Evolutionary conservation across 2,888 invertebrate genomes (phyloP), one percentile per base, ranked within the genome.

Genomic region (Xestia c-nigrum): DNA sequence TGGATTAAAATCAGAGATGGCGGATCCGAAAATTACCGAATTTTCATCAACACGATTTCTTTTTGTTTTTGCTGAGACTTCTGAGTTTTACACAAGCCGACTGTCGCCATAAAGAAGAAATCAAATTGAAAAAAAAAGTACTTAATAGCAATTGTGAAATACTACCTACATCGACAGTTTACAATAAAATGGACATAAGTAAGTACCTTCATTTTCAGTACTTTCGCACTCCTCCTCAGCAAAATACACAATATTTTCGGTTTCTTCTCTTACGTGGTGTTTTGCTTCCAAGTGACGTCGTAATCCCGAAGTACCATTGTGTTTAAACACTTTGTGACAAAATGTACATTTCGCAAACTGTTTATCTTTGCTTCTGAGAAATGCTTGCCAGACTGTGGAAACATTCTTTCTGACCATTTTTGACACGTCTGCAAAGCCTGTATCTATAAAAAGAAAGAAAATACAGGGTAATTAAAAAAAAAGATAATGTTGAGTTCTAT

Each of bases 361-460:
- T 72, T 47, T 77, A 55, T 81, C 83, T 31, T 72, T 57, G 31
- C 65, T 83, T 24, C 12, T 72, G 1, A 72, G 21, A n/a, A 71
- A 81, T 12, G 14, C 21, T 24, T 68, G 16, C 80, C 80, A 83
- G 12, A 77, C 68, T 1, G 55, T 2, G 24, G 76, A 79, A 14
- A 24, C 5, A 16, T 63, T 43, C 43, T 43, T 43, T 43, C 10
- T 43, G 9, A 0, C 43, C 9, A 43, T 43, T 19, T 43, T 43
- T 43, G 19, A 5, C 6, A 57, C n/a, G 19, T 67, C 43, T 14
- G 46, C 3, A 24, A 78, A 69, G n/a, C 47, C 24, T 10, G 31
- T 47, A 12, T 55, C 66, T 79, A 63, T 24, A 52, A 55, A 64
- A 55, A 40, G 40, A 47, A 38, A 14, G 1, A 5, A 38, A 24